These are phyloP conservation scores for Callochromis pleurospilus DNA, from an alignment of 2,113 vertebrate genomes.

Conservation along the genomic window DNA sequence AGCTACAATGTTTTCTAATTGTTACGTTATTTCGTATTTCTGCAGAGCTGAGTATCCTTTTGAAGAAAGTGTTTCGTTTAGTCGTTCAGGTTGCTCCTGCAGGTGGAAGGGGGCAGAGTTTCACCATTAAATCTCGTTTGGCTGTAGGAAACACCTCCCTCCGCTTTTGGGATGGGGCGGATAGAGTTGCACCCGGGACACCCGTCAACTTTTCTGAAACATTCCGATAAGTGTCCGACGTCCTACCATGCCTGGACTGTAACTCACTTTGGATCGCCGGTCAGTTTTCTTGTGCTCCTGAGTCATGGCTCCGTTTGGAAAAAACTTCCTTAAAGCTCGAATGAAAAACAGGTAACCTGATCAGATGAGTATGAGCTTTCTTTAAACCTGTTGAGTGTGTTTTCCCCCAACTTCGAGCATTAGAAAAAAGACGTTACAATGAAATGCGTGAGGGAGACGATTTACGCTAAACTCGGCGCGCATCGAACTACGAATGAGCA, in stretches of 20 bases:
- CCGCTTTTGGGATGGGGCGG: neutral
- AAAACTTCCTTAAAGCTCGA: constrained; percentile 85
- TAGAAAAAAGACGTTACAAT: neutral
- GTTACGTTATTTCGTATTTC: neutral
- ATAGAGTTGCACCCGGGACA: constrained; percentile 38
- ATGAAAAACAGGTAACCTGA: constrained; percentile 84
- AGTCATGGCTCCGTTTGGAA: constrained; percentile 90
- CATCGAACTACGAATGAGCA: neutral
- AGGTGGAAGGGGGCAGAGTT: constrained; percentile 52
- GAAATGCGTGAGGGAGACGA: neutral
- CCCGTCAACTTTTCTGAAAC: constrained; percentile 9
- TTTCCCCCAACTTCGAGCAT: neutral
- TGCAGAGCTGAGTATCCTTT: neutral
- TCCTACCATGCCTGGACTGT: constrained; percentile 35
- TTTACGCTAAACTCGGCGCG: neutral
- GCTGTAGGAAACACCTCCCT: constrained; percentile 36
- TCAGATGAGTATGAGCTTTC: neutral
- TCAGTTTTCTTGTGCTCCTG: neutral
- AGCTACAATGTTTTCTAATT: neutral
- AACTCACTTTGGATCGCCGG: neutral
- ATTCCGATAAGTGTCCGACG: neutral
- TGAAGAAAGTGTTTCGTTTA: neutral
- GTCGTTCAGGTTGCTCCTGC: neutral
- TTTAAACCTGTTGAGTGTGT: neutral
- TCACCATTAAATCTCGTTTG: neutral